Evolutionary conservation across 2,797 vertebrate species (phyloP).

Genomic region (Gila robusta): DNA sequence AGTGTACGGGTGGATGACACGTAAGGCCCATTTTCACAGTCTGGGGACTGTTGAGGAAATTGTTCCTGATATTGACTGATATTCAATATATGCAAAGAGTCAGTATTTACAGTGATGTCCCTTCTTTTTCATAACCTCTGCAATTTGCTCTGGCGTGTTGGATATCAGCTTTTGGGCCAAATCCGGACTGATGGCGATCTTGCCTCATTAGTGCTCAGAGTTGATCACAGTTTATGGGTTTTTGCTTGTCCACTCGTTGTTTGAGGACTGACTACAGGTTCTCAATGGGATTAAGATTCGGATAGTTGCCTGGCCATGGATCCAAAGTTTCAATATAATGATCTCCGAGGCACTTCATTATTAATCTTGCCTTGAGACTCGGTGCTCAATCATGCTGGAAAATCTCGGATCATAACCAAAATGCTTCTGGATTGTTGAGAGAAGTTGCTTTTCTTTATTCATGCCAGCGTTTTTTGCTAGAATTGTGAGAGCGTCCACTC

Average conservation of each 20-base stretch:
- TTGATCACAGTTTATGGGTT: not conserved
- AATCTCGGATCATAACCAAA: not conserved
- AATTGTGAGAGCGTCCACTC: not conserved
- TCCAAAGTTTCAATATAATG: no score
- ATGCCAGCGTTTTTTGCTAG: not conserved
- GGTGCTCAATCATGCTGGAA: not conserved
- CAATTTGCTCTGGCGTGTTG: not conserved
- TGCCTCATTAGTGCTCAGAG: not conserved
- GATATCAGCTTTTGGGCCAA: not conserved
- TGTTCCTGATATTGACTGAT: no score
- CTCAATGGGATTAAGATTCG: not conserved
- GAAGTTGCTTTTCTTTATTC: not conserved
- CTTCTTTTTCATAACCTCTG: not conserved
- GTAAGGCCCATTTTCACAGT: not conserved
- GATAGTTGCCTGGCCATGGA: not conserved
- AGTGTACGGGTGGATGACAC: not conserved
- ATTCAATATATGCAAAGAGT: not conserved
- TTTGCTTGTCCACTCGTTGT: not conserved
- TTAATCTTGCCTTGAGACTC: not conserved
- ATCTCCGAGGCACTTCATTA: no score
- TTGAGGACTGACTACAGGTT: not conserved
- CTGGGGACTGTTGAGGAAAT: not conserved
- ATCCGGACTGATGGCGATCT: not conserved
- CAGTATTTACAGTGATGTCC: not conserved
- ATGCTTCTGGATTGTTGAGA: not conserved